These are phyloP conservation scores for Musca vetustissima DNA, from an alignment of 1,140 invertebrate genomes.

Conservation along the genomic window DNA sequence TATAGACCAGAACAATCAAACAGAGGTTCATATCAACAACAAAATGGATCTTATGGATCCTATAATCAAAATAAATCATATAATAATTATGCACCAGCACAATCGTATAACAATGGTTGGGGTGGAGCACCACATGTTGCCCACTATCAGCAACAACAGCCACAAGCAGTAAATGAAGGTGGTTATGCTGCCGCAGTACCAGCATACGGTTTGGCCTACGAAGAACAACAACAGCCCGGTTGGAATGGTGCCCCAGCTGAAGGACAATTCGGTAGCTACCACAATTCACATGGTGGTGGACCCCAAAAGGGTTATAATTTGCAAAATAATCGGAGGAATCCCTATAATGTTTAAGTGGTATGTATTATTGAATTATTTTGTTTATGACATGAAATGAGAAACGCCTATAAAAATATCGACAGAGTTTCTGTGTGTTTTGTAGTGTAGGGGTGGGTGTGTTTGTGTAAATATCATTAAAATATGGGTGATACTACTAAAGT, in stretches of 20 bases:
- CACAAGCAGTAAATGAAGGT: conserved; percentile 17
- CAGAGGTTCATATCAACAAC: conserved; percentile 31
- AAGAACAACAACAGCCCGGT: too few relatives aligned
- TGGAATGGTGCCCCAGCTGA: too few relatives aligned
- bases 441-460: too few relatives aligned
- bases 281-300: conserved; percentile 70
- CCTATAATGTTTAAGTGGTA: conserved; percentile 33
- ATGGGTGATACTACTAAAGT: too few relatives aligned
- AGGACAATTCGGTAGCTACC: conserved; percentile 67
- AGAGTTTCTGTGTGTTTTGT: too few relatives aligned
- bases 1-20: conserved; percentile 68
- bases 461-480: too few relatives aligned
- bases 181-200: conserved; percentile 11
- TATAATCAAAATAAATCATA: conserved; percentile 29
- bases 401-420: too few relatives aligned
- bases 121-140: conserved; percentile 51
- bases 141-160: conserved; percentile 30
- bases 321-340: conserved; percentile 58
- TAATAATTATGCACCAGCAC: conserved; percentile 32
- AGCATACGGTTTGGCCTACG: background rate
- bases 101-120: conserved; percentile 23
- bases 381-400: too few relatives aligned
- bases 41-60: conserved; percentile 35
- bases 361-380: too few relatives aligned
- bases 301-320: conserved; percentile 62